Evolutionary conservation across 1,140 invertebrate genomes (phyloP), one percentile per base, ranked within the genome.

Genomic region (Euwallacea fornicatus): DNA sequence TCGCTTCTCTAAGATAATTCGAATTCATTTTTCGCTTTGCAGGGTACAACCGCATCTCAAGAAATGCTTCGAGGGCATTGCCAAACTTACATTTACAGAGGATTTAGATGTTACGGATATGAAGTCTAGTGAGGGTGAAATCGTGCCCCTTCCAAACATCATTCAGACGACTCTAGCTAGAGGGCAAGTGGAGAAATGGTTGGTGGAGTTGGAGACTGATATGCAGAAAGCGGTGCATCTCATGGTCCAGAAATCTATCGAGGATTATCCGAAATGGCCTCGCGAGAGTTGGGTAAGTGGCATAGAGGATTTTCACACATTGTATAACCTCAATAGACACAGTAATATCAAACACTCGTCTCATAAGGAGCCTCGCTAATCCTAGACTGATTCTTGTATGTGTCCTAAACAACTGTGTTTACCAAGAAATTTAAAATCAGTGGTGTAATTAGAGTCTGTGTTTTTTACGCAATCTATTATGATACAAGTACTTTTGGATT

Each of bases 41-140:
- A 91, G 92, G 73, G 94, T 98, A n/a, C 96, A 98, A 80, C 95
- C 95, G n/a, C 95, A 98, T 86, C 83, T 98, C 62, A 98, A 97
- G 85, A 98, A 98, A 79, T 98, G 95, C 81, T 98, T 97, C 83
- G 93, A 96, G 83, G 94, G 96, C 41, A 97, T 98, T 72, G 91
- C 91, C 6, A 90, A 86, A 71, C 82, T 98, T 7, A 88, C 86
- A 33, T 98, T 98, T 79, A 96, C 93, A 0, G 90, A 93, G 69
- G 87, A 90, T 7, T 83, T 96, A 78, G 94, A 97, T 70, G 92
- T 98, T 2, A 96, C 91, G 0, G 87, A 91, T 46, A 97, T 98
- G 90, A 90, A 88, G 78, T 97, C 95, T 6, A 91, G 90, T 66
- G 95, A 98, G 81, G 91, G 88, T 16, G 97, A 98, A 83, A 83